Percentiles rank a stretch among this genome's conserved stretches.
Evolutionary conservation across 1,140 invertebrate species (phyloP).

Genomic region (Trichomalopsis sarcophagae): DNA sequence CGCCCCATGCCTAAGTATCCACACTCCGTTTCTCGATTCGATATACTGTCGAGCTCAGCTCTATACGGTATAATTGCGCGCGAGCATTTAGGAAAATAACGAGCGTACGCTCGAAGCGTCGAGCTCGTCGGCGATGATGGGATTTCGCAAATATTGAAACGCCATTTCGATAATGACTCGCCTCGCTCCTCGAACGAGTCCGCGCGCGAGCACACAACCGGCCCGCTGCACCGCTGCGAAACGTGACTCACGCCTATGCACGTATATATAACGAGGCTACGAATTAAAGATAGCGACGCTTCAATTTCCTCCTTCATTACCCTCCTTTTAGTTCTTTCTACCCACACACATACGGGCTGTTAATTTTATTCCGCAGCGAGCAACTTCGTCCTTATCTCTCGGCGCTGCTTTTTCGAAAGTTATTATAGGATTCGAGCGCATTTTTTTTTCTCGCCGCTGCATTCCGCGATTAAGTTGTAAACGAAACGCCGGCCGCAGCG

Average conservation of each 20-base stretch:
- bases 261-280: slow-evolving; percentile 31
- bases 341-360: neutral
- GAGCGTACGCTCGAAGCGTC: neutral
- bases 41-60: neutral
- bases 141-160: slow-evolving; percentile 41
- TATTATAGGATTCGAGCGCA: neutral
- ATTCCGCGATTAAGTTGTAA: neutral
- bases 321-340: slow-evolving; percentile 42
- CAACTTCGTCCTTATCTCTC: slow-evolving; percentile 9
- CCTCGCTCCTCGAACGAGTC: neutral
- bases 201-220: too few species aligned
- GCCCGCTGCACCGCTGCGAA: too few species aligned
- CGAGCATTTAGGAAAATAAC: slow-evolving; percentile 6
- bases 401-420: neutral
- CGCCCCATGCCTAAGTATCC: neutral
- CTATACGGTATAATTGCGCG: slow-evolving; percentile 32
- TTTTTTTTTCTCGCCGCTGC: neutral
- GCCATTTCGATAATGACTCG: slow-evolving; percentile 22
- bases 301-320: slow-evolving; percentile 49
- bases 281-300: slow-evolving; percentile 49
- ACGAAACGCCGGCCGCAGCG: neutral
- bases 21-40: too few species aligned
- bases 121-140: neutral
- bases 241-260: slow-evolving; percentile 14
- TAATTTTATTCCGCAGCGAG: slow-evolving; percentile 8